Conservation (phyloP, 2,888 invertebrate species). For the Tribolium freemani region DNA sequence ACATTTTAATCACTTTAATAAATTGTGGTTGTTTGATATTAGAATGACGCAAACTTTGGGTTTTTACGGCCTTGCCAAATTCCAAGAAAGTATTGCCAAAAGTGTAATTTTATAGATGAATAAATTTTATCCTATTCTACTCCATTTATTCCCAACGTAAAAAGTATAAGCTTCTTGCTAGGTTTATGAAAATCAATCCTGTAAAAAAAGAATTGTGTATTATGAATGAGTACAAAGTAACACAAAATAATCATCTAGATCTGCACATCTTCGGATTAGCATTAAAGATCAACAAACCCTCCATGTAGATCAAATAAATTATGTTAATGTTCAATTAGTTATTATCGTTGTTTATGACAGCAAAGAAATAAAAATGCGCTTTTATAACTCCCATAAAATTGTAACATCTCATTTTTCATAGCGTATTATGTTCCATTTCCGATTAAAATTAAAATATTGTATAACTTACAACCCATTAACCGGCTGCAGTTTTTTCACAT, state of each 20-base stretch:
- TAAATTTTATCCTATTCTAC: not conserved
- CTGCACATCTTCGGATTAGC: not conserved
- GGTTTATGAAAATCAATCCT: too few relatives aligned
- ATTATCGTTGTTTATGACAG: conserved; percentile 29
- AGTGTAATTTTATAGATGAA: not conserved
- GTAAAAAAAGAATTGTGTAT: too few relatives aligned
- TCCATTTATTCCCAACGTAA: not conserved
- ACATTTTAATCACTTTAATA: too few relatives aligned
- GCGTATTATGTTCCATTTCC: not conserved
- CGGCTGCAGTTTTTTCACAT: not conserved
- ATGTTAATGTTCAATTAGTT: conserved; percentile 29
- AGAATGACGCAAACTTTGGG: too few relatives aligned
- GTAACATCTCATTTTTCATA: conserved; percentile 21
- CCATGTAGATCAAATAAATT: conserved; percentile 14
- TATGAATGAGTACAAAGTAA: not conserved
- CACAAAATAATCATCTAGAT: not conserved
- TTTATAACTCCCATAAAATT: conserved; percentile 28
- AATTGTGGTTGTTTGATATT: too few relatives aligned
- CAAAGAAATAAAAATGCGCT: conserved; percentile 11
- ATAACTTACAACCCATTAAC: not conserved
- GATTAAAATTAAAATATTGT: conserved; percentile 1
- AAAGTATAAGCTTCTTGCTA: too few relatives aligned
- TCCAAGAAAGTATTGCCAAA: too few relatives aligned
- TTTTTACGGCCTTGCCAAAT: too few relatives aligned
- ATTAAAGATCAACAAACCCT: not conserved